Percentiles rank a stretch among this genome's conserved stretches.
These are phyloP conservation scores for Rhagoletis zephyria DNA, from an alignment of 1,140 invertebrate genomes.

Conservation along the genomic window DNA sequence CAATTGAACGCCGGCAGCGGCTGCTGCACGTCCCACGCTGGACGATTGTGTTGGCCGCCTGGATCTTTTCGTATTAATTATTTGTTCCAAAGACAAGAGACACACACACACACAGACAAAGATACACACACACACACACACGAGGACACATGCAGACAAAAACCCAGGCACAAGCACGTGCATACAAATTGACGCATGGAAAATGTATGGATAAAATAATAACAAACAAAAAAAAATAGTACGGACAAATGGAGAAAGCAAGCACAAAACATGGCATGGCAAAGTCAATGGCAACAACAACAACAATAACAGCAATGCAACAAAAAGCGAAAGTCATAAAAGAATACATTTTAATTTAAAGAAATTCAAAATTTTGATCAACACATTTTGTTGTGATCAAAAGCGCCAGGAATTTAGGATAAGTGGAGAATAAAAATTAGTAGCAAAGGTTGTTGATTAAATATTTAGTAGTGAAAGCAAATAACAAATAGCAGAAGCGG, in stretches of 20 bases:
- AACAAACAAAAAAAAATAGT: constrained; percentile 16
- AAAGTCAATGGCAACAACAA: constrained; percentile 54
- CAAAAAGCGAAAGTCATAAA: background rate
- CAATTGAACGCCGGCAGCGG: constrained; percentile 66
- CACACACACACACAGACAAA: constrained; percentile 57
- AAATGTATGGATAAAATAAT: background rate
- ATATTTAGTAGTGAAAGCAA: background rate
- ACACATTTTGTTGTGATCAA: no score
- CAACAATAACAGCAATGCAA: constrained; percentile 13
- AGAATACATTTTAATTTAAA: background rate
- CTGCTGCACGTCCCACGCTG: constrained; percentile 63
- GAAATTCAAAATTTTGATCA: no score
- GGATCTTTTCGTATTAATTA: constrained; percentile 73
- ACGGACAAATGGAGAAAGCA: constrained; percentile 55
- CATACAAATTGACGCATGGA: constrained; percentile 22
- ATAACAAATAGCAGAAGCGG: background rate
- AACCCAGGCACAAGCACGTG: background rate
- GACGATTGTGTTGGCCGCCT: constrained; percentile 70
- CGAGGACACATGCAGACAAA: background rate
- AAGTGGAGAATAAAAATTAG: background rate
- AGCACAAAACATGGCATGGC: constrained; percentile 52
- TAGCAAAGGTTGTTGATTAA: background rate
- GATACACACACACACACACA: constrained; percentile 22
- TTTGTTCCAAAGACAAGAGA: constrained; percentile 59
- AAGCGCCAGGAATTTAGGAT: no score